Base-by-base conservation (phyloP, 2,113 vertebrate species). In the Entelurus aequoreus region DNA sequence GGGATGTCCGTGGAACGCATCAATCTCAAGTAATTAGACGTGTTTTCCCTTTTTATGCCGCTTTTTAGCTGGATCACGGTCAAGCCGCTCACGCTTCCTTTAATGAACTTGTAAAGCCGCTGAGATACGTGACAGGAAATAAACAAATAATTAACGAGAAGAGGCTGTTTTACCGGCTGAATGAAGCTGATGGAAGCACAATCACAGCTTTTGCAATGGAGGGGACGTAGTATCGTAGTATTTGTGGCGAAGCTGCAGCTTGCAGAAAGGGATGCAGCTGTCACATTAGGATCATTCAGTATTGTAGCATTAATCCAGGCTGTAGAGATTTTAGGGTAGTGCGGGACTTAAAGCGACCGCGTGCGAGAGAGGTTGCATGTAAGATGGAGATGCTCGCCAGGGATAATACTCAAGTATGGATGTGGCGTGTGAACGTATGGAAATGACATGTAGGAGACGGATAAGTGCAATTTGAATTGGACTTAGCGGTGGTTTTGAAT, bases 21-120 rank as follows among this genome's bases (percentile, higher is more conserved):
- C 85, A 85, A 83, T 90, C 86, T 86, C 76, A 51, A 66, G 76
- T 86, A 87, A 88, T 84, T 85, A 83, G 77, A 83, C 69, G 65
- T 80, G 76, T 83, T 84, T 83, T 82, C 80, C 82, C 74, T 82
- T 60, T 55, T 61, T 77, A 60, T 47, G 62, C 54, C 53, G 58
- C 73, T 75, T 80, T 70, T 46, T 46, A 42, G 42, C 10, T 46
- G 42, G 42, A 9, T 58, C 63, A 59, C 65, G 79, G 78, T 72
- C 67, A 54, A 74, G 70, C 70, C 48, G 64, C 56, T 62, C 72
- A 68, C 67, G 61, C 66, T 74, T 60, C 73, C 80, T 79, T 82
- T 80, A 86, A 83, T 85, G 77, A 88, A 82, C 81, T 83, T 82
- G 83, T 88, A 79, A 84, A 74, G 72, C 44, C 48, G 68, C 83